Conservation (phyloP, 1,140 invertebrate species). For the Musca domestica region DNA sequence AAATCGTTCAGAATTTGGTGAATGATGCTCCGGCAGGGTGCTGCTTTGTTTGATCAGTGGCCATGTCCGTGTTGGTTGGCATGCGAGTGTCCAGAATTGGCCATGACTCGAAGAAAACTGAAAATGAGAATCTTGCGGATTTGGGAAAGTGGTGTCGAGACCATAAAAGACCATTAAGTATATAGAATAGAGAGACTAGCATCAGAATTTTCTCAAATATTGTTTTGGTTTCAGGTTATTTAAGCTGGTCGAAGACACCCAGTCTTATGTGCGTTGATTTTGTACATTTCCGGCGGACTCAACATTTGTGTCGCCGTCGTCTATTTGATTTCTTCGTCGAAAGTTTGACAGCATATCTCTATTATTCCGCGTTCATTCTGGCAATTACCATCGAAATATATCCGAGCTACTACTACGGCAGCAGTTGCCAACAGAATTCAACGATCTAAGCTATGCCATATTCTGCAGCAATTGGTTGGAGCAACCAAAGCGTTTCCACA, state of each 20-base stretch:
- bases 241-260: conserved; percentile 20
- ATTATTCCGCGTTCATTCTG: conserved; percentile 31
- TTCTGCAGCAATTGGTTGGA: conserved; percentile 39
- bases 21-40: conserved; percentile 32
- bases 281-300: conserved; percentile 33
- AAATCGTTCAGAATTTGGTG: conserved; percentile 32
- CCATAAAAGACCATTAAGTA: conserved; percentile 35
- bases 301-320: conserved; percentile 38
- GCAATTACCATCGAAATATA: conserved; percentile 39
- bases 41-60: conserved; percentile 34
- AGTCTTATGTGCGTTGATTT: conserved; percentile 32
- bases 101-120: neutral
- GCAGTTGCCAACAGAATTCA: conserved; percentile 31
- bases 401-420: conserved; percentile 44
- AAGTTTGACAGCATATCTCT: conserved; percentile 29
- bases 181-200: neutral
- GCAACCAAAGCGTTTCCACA: conserved; percentile 23
- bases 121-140: neutral
- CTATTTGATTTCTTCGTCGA: conserved; percentile 37
- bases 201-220: too few species aligned
- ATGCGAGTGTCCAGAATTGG: conserved; percentile 28
- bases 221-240: conserved; percentile 28
- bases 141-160: conserved; percentile 31
- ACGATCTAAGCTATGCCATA: conserved; percentile 36
- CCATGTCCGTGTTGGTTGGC: conserved; percentile 30